A percentile compares a stretch with the other conserved stretches of the same genome.
Conservation (phyloP, 2,797 vertebrate species). For the Echiichthys vipera region DNA sequence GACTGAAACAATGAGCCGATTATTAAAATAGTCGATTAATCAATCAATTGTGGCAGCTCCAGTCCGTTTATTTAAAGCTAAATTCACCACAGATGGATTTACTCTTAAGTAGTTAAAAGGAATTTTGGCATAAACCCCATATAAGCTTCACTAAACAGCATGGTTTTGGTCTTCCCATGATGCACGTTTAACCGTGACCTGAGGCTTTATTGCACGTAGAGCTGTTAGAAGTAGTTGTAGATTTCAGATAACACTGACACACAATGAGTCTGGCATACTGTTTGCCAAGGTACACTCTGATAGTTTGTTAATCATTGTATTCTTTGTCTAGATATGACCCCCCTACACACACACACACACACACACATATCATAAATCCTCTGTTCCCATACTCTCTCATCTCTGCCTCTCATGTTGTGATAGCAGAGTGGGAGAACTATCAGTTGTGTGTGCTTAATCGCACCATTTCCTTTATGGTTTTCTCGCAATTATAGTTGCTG, state of each 20-base stretch:
- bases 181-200: background rate
- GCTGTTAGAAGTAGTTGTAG: conserved; percentile 5
- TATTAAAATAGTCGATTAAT: background rate
- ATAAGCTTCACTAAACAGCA: background rate
- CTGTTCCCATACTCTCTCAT: conserved; percentile 7
- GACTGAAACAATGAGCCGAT: no score
- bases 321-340: conserved; percentile 9
- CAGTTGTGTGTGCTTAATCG: conserved; percentile 4
- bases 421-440: conserved; percentile 9
- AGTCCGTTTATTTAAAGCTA: background rate
- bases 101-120: background rate
- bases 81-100: background rate
- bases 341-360: no score
- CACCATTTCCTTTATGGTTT: conserved; percentile 7
- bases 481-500: conserved; percentile 1
- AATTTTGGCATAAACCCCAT: background rate
- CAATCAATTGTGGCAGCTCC: background rate
- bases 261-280: conserved; percentile 6
- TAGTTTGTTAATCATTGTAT: conserved; percentile 44
- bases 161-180: background rate
- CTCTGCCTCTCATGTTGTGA: conserved; percentile 7
- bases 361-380: conserved; percentile 40
- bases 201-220: background rate
- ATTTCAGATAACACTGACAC: conserved; percentile 2
- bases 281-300: conserved; percentile 21